Conservation (phyloP, 2,113 vertebrate genomes). For the Cephalophus harveyi region DNA sequence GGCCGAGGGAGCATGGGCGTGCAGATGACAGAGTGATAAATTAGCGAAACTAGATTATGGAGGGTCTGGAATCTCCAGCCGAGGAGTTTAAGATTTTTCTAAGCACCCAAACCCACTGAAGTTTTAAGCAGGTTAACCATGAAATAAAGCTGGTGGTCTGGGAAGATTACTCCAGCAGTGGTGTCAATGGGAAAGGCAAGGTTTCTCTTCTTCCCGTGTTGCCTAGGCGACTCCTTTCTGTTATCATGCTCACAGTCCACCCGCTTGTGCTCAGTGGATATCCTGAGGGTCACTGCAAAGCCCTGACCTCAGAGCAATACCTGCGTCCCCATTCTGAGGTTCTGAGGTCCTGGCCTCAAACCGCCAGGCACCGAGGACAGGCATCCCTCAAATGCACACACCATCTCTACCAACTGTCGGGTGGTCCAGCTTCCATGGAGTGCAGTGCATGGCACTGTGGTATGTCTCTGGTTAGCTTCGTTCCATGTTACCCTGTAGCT, state of each 20-base stretch:
- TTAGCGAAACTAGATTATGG: background rate
- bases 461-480: background rate
- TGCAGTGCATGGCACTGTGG: rapidly evolving
- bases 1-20: background rate
- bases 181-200: too few species aligned
- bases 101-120: background rate
- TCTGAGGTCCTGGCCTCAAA: background rate
- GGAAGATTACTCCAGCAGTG: background rate
- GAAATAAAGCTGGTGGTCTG: background rate
- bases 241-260: background rate
- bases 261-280: background rate
- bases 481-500: background rate
- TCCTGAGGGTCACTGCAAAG: background rate
- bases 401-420: rapidly evolving
- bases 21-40: background rate
- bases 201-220: background rate
- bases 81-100: background rate
- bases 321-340: too few species aligned
- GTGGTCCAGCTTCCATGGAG: background rate
- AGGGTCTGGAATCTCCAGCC: background rate
- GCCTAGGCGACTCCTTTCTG: background rate
- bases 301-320: background rate
- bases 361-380: rapidly evolving
- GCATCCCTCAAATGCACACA: background rate
- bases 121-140: background rate